Percentiles rank a stretch among this genome's conserved stretches.
These are phyloP conservation scores for Dromius quadrimaculatus DNA, from an alignment of 2,888 invertebrate species.

Conservation along the genomic window DNA sequence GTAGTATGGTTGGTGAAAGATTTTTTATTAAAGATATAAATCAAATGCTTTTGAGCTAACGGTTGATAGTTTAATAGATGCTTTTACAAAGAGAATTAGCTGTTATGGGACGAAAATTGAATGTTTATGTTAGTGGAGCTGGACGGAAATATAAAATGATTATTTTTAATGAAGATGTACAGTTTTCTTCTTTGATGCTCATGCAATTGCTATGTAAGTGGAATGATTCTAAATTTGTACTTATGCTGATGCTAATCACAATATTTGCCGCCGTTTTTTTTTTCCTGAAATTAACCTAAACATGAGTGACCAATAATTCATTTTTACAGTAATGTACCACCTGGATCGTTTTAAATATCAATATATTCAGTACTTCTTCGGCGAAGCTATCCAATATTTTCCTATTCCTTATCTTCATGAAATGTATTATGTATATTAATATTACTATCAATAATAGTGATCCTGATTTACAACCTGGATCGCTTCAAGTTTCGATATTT, in stretches of 20 bases:
- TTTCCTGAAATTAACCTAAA: no score
- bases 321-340: not conserved
- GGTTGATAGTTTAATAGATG: not conserved
- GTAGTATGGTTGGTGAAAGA: no score
- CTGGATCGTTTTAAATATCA: not conserved
- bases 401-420: not conserved
- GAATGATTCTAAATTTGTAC: no score
- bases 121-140: not conserved
- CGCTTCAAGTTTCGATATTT: constrained; percentile 35
- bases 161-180: no score
- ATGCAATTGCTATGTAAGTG: no score
- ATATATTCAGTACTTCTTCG: not conserved
- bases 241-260: no score
- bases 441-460: constrained; percentile 8
- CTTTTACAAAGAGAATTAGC: constrained; percentile 7
- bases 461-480: constrained; percentile 3
- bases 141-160: no score
- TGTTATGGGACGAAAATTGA: not conserved
- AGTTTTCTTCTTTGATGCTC: no score
- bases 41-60: not conserved
- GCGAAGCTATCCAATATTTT: no score
- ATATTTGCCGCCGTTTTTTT: no score
- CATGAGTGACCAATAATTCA: not conserved
- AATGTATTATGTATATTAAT: not conserved
- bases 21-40: not conserved